Evolutionary conservation across 1,140 invertebrate genomes (phyloP).

Genomic region (Epicauta chinensis): DNA sequence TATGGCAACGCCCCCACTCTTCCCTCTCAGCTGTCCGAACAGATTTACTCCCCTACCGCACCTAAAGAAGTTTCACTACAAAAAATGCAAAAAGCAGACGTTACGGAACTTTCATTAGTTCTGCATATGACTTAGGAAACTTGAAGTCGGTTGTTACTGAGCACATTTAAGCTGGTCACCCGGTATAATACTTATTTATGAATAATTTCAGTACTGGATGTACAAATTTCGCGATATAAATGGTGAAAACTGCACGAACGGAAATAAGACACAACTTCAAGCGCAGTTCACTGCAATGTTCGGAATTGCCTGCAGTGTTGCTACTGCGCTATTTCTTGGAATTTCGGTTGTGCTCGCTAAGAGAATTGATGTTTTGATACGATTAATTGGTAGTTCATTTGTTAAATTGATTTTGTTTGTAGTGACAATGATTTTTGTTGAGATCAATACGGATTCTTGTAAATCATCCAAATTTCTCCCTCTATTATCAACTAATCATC

Average conservation of each 20-base stretch:
- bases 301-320: not conserved
- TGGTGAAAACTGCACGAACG: not conserved
- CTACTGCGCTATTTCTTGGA: constrained; percentile 3
- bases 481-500: too few species aligned
- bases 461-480: too few species aligned
- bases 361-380: not conserved
- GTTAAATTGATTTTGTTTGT: not conserved
- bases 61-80: too few species aligned
- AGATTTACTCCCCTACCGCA: too few species aligned
- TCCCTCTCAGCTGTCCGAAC: too few species aligned
- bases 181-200: too few species aligned
- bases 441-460: not conserved
- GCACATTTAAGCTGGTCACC: too few species aligned
- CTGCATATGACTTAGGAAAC: too few species aligned
- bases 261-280: constrained; percentile 1
- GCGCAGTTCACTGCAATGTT: constrained; percentile 1
- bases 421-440: not conserved
- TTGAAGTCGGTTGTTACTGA: too few species aligned
- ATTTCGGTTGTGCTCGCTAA: not conserved
- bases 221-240: constrained; percentile 5
- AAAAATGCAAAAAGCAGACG: too few species aligned
- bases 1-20: too few species aligned
- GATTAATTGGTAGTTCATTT: not conserved
- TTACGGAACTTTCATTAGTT: too few species aligned
- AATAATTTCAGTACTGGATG: constrained; percentile 6